phyloP scores from a whole-genome alignment of 2,113 vertebrate species.

The Abramis brama region DNA sequence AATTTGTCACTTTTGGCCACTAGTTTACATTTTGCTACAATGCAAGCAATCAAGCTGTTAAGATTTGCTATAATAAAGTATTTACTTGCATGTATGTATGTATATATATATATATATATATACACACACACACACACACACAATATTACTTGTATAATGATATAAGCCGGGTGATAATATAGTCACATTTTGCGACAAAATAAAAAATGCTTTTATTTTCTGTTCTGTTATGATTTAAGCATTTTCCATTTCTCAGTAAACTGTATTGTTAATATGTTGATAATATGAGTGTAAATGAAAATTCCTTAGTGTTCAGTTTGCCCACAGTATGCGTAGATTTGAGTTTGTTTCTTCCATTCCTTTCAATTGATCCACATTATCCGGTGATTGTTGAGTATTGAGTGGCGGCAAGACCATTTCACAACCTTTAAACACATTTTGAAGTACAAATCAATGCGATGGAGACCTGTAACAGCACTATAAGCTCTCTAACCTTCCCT shows the following conservation, averaged over 20 bases:
- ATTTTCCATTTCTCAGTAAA: background rate
- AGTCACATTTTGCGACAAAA: too few species aligned
- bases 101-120: too few species aligned
- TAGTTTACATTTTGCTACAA: too few species aligned
- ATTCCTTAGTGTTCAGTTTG: background rate
- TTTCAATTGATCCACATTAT: background rate
- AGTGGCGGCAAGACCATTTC: conserved; percentile 13
- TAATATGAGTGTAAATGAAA: background rate
- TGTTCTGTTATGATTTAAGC: background rate
- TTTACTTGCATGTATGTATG: too few species aligned
- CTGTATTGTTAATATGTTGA: background rate
- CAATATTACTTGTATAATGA: too few species aligned
- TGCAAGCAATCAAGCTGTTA: too few species aligned
- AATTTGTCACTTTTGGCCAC: too few species aligned
- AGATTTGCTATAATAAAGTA: too few species aligned
- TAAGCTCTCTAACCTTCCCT: background rate
- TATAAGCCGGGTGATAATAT: too few species aligned
- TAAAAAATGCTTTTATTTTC: background rate
- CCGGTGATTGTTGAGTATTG: conserved; percentile 9
- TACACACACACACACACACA: too few species aligned
- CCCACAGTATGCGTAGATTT: background rate
- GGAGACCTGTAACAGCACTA: background rate
- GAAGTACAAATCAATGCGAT: conserved; percentile 13
- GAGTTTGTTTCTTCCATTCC: background rate
- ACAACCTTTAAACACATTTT: conserved; percentile 14